Percentiles rank a stretch among this genome's conserved stretches.
Conservation (phyloP, 2,797 vertebrate genomes). For the Atherinosoma microstoma region DNA sequence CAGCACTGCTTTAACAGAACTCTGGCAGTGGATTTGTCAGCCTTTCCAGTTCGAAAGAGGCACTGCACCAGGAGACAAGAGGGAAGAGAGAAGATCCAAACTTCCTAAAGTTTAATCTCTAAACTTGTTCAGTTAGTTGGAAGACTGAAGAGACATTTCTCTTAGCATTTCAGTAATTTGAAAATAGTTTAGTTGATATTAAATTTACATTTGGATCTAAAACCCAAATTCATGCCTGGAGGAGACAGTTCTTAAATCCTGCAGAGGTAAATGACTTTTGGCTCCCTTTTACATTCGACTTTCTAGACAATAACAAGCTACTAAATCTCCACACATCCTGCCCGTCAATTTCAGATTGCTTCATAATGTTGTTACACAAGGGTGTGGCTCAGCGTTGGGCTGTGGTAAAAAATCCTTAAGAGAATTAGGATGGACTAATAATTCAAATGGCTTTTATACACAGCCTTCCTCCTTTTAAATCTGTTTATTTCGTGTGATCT, state of each 20-base stretch:
- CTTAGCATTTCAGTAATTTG: not conserved
- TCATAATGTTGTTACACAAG: conserved; percentile 58
- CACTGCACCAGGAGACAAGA: conserved; percentile 10
- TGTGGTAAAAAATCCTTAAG: conserved; percentile 35
- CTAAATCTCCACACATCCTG: conserved; percentile 57
- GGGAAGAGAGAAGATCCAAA: conserved; percentile 32
- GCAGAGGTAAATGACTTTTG: not conserved
- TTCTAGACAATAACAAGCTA: conserved; percentile 34
- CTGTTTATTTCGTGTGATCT: conserved; percentile 38
- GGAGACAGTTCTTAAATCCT: conserved; percentile 1
- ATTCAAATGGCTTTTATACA: conserved; percentile 27
- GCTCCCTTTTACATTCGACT: conserved; percentile 23
- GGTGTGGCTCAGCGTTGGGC: conserved; percentile 58
- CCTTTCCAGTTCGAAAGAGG: conserved; percentile 51
- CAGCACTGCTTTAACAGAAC: conserved; percentile 45
- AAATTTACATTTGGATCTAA: not conserved
- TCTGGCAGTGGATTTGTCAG: conserved; percentile 52
- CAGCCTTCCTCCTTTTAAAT: conserved; percentile 29
- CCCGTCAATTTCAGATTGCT: conserved; percentile 55
- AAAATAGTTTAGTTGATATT: not conserved
- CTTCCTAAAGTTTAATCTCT: conserved; percentile 15
- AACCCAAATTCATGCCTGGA: not conserved
- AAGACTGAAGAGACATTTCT: not conserved
- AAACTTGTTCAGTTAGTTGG: not conserved
- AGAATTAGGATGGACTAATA: conserved; percentile 45